Base-by-base conservation (phyloP, 1,140 invertebrate genomes). In the Drosophila kikkawai region DNA sequence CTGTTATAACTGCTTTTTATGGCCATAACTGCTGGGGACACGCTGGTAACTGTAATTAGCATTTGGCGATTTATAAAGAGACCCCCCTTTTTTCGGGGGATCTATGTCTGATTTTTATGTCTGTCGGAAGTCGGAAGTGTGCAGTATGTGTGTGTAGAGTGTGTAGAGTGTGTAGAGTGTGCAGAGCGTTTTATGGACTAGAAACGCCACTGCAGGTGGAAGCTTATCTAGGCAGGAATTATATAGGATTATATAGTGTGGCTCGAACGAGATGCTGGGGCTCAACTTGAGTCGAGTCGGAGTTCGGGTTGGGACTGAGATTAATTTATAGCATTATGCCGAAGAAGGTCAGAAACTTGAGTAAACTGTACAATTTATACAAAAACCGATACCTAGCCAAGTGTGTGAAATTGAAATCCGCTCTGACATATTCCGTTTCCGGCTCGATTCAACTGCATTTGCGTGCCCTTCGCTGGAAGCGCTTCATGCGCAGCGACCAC, bases 401-500 rank as follows among this genome's bases (percentile, higher is more conserved):
- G 83, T 92, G 88, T 82, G 91, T 91, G 86, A 92, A 92, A 91
- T 92, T 92, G 86, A 92, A 92, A 92, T 92, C 91, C 87, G 91
- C 78, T 91, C 85, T 92, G 88, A 92, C 91, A 91, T 92, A 92
- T 91, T 92, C 91, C 88, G 91, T 91, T 92, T 92, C 91, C 91
- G 91, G 91, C 79, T 92, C 91, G 91, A 92, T 92, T 92, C 91
- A 92, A 92, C 91, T 92, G 93, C 95, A 96, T 91, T 95, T 94
- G 90, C 94, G 94, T 51, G 96, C 95, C 73, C 96, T 95, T 82
- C 96, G 95, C 90, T 97, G 96, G 92, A 98, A 97, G 83, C 97
- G 95, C 79, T 97, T 96, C 95, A 99, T 97, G 93, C 98, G 96
- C 87, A 97, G 94, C 88, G 97, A 96, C 97, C 97, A 99, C 93